Conservation (phyloP, 2,888 invertebrate species). For the Sesia bembeciformis region DNA sequence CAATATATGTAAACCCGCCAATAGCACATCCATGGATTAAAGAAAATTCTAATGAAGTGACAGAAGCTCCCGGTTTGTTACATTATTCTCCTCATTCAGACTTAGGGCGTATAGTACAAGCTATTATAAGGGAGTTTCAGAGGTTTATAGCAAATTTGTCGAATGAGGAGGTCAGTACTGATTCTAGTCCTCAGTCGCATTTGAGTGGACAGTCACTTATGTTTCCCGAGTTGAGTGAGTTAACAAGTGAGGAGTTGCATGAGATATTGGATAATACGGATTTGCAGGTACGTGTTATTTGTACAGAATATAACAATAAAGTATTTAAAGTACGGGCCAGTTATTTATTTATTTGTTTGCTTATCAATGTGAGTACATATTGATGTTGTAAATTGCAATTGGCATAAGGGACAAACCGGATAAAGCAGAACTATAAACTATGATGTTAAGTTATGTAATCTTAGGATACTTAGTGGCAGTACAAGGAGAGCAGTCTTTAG, state of each 20-base stretch:
- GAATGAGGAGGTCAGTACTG: constrained; percentile 51
- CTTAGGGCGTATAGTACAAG: constrained; percentile 86
- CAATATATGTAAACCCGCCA: constrained; percentile 78
- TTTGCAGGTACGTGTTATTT: constrained; percentile 53
- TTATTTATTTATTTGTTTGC: too few relatives aligned
- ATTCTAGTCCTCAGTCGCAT: constrained; percentile 41
- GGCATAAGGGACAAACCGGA: too few relatives aligned
- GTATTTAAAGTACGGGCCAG: too few relatives aligned
- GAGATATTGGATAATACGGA: constrained; percentile 81
- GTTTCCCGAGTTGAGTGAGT: constrained; percentile 52
- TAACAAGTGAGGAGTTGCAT: constrained; percentile 77
- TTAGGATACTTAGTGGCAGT: too few relatives aligned
- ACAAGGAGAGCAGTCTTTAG: too few relatives aligned
- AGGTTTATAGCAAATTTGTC: constrained; percentile 61
- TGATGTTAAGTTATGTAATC: too few relatives aligned
- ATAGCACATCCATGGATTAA: constrained; percentile 84
- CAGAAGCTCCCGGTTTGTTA: constrained; percentile 82
- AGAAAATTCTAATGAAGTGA: constrained; percentile 78
- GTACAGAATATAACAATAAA: too few relatives aligned
- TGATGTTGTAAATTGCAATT: too few relatives aligned
- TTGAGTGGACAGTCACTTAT: constrained; percentile 32
- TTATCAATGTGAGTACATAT: too few relatives aligned
- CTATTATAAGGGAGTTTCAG: constrained; percentile 85
- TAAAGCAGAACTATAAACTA: too few relatives aligned
- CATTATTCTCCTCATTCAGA: constrained; percentile 87